These are phyloP conservation scores for Nylanderia fulva DNA, from an alignment of 1,140 invertebrate genomes.

Conservation along the genomic window DNA sequence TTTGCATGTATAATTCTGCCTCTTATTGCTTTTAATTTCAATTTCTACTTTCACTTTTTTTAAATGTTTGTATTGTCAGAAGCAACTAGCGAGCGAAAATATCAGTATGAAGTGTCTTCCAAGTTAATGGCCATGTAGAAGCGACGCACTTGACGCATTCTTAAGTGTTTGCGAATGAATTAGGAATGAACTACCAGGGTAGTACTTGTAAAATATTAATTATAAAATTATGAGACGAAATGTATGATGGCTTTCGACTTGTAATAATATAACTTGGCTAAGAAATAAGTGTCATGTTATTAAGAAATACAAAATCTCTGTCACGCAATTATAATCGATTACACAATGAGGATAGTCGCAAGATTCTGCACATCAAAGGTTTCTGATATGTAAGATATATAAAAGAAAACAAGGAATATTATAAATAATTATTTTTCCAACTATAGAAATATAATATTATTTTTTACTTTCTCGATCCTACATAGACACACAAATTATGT, in stretches of 20 bases:
- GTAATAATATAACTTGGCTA: background rate
- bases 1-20: background rate
- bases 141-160: conserved; percentile 33
- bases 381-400: background rate
- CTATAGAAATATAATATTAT: background rate
- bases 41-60: background rate
- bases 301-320: conserved; percentile 18
- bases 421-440: background rate
- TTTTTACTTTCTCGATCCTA: no score
- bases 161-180: conserved; percentile 52
- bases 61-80: conserved; percentile 28
- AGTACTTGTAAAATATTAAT: conserved; percentile 46
- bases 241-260: conserved; percentile 21
- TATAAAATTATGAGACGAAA: conserved; percentile 32
- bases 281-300: background rate
- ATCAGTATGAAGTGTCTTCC: conserved; percentile 39
- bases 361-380: conserved; percentile 5
- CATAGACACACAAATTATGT: background rate
- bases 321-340: conserved; percentile 64
- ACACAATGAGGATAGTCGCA: conserved; percentile 53
- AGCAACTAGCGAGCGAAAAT: conserved; percentile 37
- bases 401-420: background rate
- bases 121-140: conserved; percentile 54
- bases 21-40: background rate
- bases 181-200: conserved; percentile 30